These are phyloP conservation scores for Nemotelus nigrinus DNA, from an alignment of 2,888 invertebrate species.

Conservation along the genomic window DNA sequence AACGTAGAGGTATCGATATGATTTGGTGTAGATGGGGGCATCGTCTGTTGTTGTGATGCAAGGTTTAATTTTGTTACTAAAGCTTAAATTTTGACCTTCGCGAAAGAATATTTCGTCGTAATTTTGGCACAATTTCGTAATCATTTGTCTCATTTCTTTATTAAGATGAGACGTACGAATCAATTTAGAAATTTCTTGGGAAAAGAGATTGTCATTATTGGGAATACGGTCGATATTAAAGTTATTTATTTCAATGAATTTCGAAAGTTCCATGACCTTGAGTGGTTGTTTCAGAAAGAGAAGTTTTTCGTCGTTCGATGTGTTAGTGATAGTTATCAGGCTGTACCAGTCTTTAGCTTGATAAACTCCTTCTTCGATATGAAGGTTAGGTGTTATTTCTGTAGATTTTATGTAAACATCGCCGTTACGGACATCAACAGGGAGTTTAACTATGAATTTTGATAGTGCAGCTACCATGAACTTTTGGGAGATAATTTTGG, in stretches of 20 bases:
- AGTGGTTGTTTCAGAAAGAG: slow-evolving; percentile 36
- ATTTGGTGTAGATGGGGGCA: background rate
- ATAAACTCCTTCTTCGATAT: slow-evolving; percentile 1
- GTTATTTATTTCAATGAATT: background rate
- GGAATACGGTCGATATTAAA: no score
- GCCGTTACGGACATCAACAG: slow-evolving; percentile 4
- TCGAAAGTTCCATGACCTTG: background rate
- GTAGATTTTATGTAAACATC: background rate
- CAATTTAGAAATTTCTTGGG: no score
- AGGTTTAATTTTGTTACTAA: slow-evolving; percentile 5
- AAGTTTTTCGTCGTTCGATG: slow-evolving; percentile 3
- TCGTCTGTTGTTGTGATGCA: slow-evolving; percentile 5
- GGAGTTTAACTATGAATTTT: slow-evolving; percentile 1
- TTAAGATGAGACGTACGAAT: background rate
- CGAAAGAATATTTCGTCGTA: slow-evolving; percentile 31
- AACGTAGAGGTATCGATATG: background rate
- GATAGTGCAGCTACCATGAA: background rate
- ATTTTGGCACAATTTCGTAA: background rate
- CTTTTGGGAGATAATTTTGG: background rate
- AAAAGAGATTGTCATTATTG: no score
- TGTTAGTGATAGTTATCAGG: slow-evolving; percentile 2
- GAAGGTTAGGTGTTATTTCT: background rate
- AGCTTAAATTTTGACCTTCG: slow-evolving; percentile 19
- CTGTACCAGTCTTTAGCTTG: slow-evolving; percentile 4
- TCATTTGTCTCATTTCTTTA: background rate